Base-by-base conservation (phyloP, 2,888 invertebrate genomes). In the Leptinotarsa rubiginosa region DNA sequence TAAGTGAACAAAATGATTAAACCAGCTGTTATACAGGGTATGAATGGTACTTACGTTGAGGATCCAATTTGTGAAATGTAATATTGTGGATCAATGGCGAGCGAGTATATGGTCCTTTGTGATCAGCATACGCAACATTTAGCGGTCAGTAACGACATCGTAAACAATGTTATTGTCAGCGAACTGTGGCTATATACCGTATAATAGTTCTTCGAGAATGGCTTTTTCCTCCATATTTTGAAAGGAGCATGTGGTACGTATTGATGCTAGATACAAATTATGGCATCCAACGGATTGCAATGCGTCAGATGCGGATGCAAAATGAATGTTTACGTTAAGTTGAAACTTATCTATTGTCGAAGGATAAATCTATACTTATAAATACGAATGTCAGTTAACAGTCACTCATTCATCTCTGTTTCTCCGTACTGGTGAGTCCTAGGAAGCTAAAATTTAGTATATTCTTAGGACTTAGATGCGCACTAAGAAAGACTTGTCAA, bases 11-110 rank as follows among this genome's bases (percentile, higher is more conserved):
- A 41, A 62, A 7, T 12, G 31, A 62, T 62, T 25, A 41, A 41
- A 16, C n/a, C 16, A 41, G 41, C 31, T 62, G 41, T 62, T 62
- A 12, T 62, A 62, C 62, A 62, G 62, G 62, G 41, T n/a, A 41
- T 16, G 62, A 20, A 56, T 15, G 50, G 7, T 13, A 56, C 12
- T 18, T 52, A 18, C 3, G 20, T 20, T 56, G 56, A 56, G 18
- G 13, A 22, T 56, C 22, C 22, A 56, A 56, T 56, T 56, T 22
- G 56, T 50, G 50, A 50, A 15, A 50, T n/a, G 50, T 15, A 50
- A 50, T 50, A 50, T 16, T 50, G n/a, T 50, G 50, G n/a, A 50
- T 50, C 50, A 50, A 50, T 50, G 50, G 50, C 16, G n/a, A 50
- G 50, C n/a, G n/a, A 7, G 13, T 50, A 13, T 15, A 50, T 50